Evolutionary conservation across 2,113 vertebrate species (phyloP).

Genomic region (Dascyllus trimaculatus): DNA sequence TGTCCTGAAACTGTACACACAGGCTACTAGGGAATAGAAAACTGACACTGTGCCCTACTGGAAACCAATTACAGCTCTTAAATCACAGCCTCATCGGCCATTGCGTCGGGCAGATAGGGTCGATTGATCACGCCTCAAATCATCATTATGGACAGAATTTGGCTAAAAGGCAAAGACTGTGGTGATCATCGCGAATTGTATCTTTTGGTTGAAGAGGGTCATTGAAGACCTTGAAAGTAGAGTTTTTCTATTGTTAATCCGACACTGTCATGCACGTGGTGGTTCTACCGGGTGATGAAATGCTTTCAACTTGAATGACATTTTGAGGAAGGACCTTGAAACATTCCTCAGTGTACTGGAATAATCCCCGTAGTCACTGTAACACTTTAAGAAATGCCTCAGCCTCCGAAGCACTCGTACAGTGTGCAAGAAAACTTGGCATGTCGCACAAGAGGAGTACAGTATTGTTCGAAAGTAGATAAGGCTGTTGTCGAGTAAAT

Average conservation of each 20-base stretch:
- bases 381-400: background rate
- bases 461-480: conserved; percentile 38
- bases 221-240: conserved; percentile 15
- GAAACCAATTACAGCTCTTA: conserved; percentile 77
- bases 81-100: conserved; percentile 71
- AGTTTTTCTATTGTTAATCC: conserved; percentile 4
- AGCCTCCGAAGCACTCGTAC: conserved; percentile 9
- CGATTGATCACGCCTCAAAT: conserved; percentile 68
- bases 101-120: conserved; percentile 60
- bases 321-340: conserved; percentile 41
- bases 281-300: conserved; percentile 34
- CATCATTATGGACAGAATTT: conserved; percentile 64
- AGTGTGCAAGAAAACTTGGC: conserved; percentile 13
- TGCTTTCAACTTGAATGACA: conserved; percentile 30
- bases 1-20: conserved; percentile 71
- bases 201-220: conserved; percentile 13
- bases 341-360: conserved; percentile 12
- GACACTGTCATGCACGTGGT: background rate
- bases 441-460: background rate
- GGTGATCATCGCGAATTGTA: conserved; percentile 29
- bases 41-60: conserved; percentile 64
- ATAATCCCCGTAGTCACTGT: conserved; percentile 27
- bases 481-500: conserved; percentile 16
- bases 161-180: conserved; percentile 29
- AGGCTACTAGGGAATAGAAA: conserved; percentile 60